Evolutionary conservation across 1,140 invertebrate species (phyloP).

Genomic region (Hylyphantes graminicola): DNA sequence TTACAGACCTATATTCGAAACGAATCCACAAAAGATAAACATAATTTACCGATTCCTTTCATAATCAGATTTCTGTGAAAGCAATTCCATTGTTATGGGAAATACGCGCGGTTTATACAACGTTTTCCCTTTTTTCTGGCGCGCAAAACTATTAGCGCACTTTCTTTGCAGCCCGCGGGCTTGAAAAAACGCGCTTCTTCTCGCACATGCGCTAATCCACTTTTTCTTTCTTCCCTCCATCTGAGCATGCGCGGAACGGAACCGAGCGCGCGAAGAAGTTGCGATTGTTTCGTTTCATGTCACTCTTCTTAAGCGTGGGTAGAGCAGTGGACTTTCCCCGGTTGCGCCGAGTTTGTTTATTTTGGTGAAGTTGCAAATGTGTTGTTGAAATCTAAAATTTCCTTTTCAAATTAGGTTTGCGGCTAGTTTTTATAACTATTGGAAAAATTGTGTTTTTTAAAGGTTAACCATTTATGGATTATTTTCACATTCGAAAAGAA

Average conservation of each 20-base stretch:
- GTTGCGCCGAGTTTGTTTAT: constrained; percentile 3
- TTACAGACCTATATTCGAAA: no score
- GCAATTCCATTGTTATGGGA: no score
- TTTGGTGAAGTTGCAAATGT: not conserved
- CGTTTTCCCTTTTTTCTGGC: not conserved
- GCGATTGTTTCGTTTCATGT: constrained; percentile 7
- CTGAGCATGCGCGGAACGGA: constrained; percentile 12
- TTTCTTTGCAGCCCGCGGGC: not conserved
- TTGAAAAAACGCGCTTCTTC: constrained; percentile 20
- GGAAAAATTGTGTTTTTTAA: no score
- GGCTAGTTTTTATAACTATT: no score
- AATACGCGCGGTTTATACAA: no score
- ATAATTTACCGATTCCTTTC: no score
- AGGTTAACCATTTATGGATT: no score
- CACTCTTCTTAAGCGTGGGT: constrained; percentile 21
- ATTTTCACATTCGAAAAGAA: no score
- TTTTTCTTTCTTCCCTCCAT: not conserved
- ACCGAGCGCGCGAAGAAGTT: not conserved
- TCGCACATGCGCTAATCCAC: constrained; percentile 4
- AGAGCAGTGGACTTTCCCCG: not conserved
- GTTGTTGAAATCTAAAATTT: not conserved
- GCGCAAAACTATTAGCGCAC: constrained; percentile 22
- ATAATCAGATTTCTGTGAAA: no score
- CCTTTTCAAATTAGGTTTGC: no score
- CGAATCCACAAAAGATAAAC: no score